Conservation (phyloP, 2,888 invertebrate species). For the Chrysolina haemoptera region DNA sequence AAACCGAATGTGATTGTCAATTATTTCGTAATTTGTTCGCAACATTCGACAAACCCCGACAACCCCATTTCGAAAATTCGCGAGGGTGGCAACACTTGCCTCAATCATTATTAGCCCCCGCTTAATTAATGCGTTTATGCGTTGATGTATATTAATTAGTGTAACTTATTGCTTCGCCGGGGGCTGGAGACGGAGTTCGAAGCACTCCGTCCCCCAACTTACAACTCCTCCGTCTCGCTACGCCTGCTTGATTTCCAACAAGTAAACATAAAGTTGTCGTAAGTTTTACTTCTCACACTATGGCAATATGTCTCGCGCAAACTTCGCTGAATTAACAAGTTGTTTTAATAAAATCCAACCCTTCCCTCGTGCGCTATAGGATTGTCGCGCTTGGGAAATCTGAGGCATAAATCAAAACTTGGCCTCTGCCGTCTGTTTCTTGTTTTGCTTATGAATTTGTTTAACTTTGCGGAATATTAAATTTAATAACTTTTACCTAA, state of each 20-base stretch:
- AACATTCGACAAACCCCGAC: slow-evolving; percentile 9
- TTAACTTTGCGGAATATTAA: slow-evolving; percentile 63
- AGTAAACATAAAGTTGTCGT: slow-evolving; percentile 64
- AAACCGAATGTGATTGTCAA: neutral
- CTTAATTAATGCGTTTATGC: slow-evolving; percentile 71
- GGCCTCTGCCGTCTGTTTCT: slow-evolving; percentile 60
- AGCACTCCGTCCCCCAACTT: slow-evolving; percentile 33
- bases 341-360: slow-evolving; percentile 70
- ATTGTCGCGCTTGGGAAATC: slow-evolving; percentile 65
- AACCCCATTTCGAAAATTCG: slow-evolving; percentile 3
- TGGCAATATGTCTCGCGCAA: slow-evolving; percentile 59
- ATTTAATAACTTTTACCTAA: slow-evolving; percentile 59
- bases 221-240: slow-evolving; percentile 47
- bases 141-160: slow-evolving; percentile 71
- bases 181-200: slow-evolving; percentile 31
- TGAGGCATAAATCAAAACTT: slow-evolving; percentile 69
- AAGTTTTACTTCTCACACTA: slow-evolving; percentile 65
- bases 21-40: neutral
- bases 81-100: slow-evolving; percentile 66
- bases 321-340: slow-evolving; percentile 70
- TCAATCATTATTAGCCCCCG: slow-evolving; percentile 69
- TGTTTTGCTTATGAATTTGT: slow-evolving; percentile 64
- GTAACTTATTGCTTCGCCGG: slow-evolving; percentile 65
- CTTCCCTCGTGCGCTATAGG: slow-evolving; percentile 62
- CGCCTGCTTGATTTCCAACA: slow-evolving; percentile 56